phyloP scores from a whole-genome alignment of 2,113 vertebrate genomes.

The Phylloscopus whistleri region DNA sequence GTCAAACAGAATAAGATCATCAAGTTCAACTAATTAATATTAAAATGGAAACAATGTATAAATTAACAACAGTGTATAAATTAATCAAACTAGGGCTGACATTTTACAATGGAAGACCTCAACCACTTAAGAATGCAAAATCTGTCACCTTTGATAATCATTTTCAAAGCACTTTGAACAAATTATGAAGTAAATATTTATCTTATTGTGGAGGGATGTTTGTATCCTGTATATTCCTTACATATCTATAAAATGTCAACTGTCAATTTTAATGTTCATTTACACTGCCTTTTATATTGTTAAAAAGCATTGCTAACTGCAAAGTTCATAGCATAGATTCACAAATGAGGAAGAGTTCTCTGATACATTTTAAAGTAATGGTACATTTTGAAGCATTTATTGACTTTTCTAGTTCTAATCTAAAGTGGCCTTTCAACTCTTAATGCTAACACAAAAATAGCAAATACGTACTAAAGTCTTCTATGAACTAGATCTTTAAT shows the following conservation, averaged over 20 bases:
- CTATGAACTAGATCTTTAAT: not conserved
- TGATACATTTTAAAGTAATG: not conserved
- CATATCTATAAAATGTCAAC: not conserved
- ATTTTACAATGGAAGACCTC: not conserved
- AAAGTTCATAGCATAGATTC: not conserved
- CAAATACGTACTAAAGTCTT: not conserved
- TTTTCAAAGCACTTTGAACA: not conserved
- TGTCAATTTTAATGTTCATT: not conserved
- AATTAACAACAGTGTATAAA: not conserved
- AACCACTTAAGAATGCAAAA: not conserved
- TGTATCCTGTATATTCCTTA: not conserved
- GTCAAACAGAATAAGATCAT: not conserved
- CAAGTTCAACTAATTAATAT: not conserved
- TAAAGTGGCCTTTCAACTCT: not conserved
- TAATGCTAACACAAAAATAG: not conserved
- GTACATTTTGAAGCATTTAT: not conserved
- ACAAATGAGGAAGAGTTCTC: not conserved
- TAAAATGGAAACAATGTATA: not conserved
- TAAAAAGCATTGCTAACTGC: not conserved
- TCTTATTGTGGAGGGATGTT: not conserved
- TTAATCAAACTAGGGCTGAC: not conserved
- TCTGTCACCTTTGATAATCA: not conserved
- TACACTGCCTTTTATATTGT: not conserved
- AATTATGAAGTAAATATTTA: not conserved
- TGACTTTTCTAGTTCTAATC: not conserved